phyloP scores from a whole-genome alignment of 2,888 invertebrate genomes.

The Strigamia crassipes region DNA sequence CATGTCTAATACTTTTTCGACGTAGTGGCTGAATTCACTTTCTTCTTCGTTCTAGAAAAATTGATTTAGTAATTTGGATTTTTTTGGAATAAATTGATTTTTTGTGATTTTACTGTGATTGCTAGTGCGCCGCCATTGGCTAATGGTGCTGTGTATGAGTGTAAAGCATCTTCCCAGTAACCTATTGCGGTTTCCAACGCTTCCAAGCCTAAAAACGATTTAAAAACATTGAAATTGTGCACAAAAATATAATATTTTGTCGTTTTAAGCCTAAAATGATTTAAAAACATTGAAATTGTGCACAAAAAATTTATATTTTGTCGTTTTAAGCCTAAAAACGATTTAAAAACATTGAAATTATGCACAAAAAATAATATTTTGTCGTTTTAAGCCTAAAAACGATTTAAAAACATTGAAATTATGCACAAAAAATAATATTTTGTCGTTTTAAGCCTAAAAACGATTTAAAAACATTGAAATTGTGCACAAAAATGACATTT shows the following conservation, averaged over 20 bases:
- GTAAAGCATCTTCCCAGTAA: conserved; percentile 93
- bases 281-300: too few species aligned
- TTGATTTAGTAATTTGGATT: neutral
- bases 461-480: neutral
- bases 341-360: too few species aligned
- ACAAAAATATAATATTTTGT: too few species aligned
- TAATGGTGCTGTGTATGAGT: conserved; percentile 65
- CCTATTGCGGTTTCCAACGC: conserved; percentile 88
- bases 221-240: too few species aligned
- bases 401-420: too few species aligned
- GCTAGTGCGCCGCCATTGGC: conserved; percentile 41
- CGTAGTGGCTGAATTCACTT: conserved; percentile 79
- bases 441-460: too few species aligned
- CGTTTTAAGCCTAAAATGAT: too few species aligned
- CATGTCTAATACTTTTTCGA: conserved; percentile 79
- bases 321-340: too few species aligned
- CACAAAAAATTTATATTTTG: too few species aligned
- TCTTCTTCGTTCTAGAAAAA: conserved; percentile 69
- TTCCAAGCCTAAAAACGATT: conserved; percentile 78
- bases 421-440: too few species aligned
- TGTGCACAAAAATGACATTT: too few species aligned
- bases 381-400: conserved; percentile 74
- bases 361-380: too few species aligned
- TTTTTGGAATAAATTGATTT: neutral
- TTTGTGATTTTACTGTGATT: conserved; percentile 44